These are phyloP conservation scores for Drosophila nigrodunni DNA, from an alignment of 1,140 invertebrate genomes.

Conservation along the genomic window DNA sequence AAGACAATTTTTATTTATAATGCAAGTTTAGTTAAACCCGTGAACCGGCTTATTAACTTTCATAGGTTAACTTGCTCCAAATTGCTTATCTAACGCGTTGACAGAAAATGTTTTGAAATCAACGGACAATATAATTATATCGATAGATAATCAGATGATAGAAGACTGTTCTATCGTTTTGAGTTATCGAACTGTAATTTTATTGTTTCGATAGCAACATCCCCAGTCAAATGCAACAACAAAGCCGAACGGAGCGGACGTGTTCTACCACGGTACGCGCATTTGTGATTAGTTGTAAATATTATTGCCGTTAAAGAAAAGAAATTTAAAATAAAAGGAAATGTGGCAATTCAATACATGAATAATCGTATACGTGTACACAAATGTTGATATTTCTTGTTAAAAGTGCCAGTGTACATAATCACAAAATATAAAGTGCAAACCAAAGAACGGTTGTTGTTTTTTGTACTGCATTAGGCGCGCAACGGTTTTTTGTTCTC, in stretches of 20 bases:
- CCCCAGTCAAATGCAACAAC: constrained; percentile 45
- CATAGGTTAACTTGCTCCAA: too few relatives aligned
- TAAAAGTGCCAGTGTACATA: constrained; percentile 24
- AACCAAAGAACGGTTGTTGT: constrained; percentile 39
- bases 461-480: constrained; percentile 29
- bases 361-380: constrained; percentile 10
- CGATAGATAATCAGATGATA: too few relatives aligned
- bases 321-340: constrained; percentile 17
- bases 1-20: too few relatives aligned
- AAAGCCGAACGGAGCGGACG: constrained; percentile 36
- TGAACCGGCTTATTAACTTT: too few relatives aligned
- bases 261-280: constrained; percentile 26
- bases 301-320: constrained; percentile 23
- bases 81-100: too few relatives aligned
- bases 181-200: constrained; percentile 9
- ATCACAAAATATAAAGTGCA: constrained; percentile 27
- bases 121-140: too few relatives aligned
- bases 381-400: constrained; percentile 22
- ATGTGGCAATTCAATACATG: constrained; percentile 19
- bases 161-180: background rate
- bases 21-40: too few relatives aligned
- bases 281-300: constrained; percentile 35
- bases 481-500: constrained; percentile 46
- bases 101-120: too few relatives aligned
- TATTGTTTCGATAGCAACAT: constrained; percentile 7